phyloP scores from a whole-genome alignment of 2,113 vertebrate genomes.

The Upupa epops region DNA sequence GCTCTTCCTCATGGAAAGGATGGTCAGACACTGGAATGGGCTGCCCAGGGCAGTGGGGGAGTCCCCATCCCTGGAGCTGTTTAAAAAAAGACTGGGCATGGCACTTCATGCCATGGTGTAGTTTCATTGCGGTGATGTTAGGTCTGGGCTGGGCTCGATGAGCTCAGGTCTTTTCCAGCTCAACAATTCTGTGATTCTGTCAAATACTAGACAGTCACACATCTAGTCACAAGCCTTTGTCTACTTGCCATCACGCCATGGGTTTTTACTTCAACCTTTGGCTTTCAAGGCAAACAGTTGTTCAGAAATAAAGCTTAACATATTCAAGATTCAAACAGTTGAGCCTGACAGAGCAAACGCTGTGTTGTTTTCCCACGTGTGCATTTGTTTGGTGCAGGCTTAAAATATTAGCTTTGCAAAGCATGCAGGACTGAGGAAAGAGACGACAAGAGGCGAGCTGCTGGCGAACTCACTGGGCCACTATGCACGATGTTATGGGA shows the following conservation, averaged over 20 bases:
- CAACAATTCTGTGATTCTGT: too few species aligned
- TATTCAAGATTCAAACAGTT: slow-evolving; percentile 17
- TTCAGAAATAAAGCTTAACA: slow-evolving; percentile 7
- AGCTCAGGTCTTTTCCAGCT: too few species aligned
- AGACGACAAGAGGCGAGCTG: neutral
- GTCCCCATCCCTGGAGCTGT: too few species aligned
- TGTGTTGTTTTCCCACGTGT: slow-evolving; percentile 18
- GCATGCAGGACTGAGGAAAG: neutral
- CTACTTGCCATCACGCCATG: neutral
- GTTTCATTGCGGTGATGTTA: too few species aligned
- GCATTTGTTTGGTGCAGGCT: slow-evolving; percentile 28
- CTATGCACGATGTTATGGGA: neutral
- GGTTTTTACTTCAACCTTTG: neutral
- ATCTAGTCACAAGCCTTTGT: neutral
- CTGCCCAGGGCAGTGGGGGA: too few species aligned
- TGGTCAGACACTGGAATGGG: too few species aligned
- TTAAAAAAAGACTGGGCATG: too few species aligned
- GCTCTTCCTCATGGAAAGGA: too few species aligned
- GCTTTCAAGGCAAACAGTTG: neutral
- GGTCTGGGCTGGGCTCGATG: too few species aligned
- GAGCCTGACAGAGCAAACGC: slow-evolving; percentile 2
- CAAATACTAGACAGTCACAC: neutral
- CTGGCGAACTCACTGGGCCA: neutral
- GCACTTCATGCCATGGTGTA: too few species aligned
- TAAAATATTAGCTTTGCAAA: slow-evolving; percentile 16